A percentile compares a stretch with the other conserved stretches of the same genome.
These are phyloP conservation scores for Eristalinus aeneus DNA, from an alignment of 2,888 invertebrate genomes.

Conservation along the genomic window DNA sequence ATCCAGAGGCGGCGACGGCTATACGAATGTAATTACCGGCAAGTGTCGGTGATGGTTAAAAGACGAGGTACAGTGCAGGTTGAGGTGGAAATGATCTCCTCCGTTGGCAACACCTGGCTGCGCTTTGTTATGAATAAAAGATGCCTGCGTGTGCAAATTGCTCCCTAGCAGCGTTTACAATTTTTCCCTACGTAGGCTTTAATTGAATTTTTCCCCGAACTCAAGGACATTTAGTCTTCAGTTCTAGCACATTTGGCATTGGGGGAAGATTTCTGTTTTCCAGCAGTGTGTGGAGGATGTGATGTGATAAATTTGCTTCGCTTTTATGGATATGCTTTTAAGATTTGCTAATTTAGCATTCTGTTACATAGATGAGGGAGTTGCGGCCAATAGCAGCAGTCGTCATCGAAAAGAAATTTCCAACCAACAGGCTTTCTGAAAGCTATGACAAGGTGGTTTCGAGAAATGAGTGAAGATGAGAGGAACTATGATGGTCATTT, in stretches of 20 bases:
- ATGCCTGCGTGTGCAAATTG: slow-evolving; percentile 6
- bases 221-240: background rate
- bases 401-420: too few relatives aligned
- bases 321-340: too few relatives aligned
- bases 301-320: background rate
- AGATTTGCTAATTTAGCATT: too few relatives aligned
- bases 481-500: too few relatives aligned
- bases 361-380: too few relatives aligned
- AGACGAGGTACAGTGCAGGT: background rate
- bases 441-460: too few relatives aligned
- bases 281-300: background rate
- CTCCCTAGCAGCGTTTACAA: slow-evolving; percentile 6
- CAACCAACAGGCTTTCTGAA: too few relatives aligned
- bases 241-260: background rate
- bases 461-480: too few relatives aligned
- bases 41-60: background rate
- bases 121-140: slow-evolving; percentile 20
- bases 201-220: slow-evolving; percentile 11
- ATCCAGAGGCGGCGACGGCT: background rate
- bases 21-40: slow-evolving; percentile 35
- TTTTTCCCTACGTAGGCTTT: slow-evolving; percentile 22
- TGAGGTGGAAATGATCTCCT: background rate
- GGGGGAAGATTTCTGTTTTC: background rate
- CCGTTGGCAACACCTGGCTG: slow-evolving; percentile 22
- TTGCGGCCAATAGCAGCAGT: too few relatives aligned